Percentiles rank a stretch among this genome's conserved stretches.
Evolutionary conservation across 2,888 invertebrate genomes (phyloP).

Genomic region (Drosophila melanosoma): DNA sequence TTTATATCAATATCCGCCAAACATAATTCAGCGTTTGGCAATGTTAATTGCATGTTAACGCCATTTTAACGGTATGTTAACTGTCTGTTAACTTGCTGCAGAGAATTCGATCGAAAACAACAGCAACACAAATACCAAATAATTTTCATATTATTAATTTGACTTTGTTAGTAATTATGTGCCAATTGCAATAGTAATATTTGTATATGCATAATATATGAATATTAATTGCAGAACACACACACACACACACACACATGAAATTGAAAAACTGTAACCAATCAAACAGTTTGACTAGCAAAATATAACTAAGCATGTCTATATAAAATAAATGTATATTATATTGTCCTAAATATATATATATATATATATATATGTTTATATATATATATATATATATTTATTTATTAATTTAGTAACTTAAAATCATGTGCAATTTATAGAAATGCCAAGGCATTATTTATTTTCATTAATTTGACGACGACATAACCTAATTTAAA

Average conservation of each 20-base stretch:
- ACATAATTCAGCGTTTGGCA: background rate
- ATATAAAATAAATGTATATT: conserved; percentile 19
- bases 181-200: conserved; percentile 65
- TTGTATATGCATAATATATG: conserved; percentile 15
- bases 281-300: conserved; percentile 5
- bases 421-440: conserved; percentile 68
- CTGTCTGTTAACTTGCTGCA: background rate
- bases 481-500: background rate
- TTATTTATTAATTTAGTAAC: conserved; percentile 33
- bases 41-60: conserved; percentile 25
- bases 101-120: conserved; percentile 2
- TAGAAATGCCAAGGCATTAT: conserved; percentile 22
- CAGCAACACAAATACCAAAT: conserved; percentile 14
- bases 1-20: conserved; percentile 6
- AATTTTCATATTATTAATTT: conserved; percentile 28
- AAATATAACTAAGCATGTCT: conserved; percentile 6
- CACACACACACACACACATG: conserved; percentile 7
- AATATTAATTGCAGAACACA: conserved; percentile 56
- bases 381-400: no score
- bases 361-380: no score
- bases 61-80: conserved; percentile 19
- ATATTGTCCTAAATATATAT: conserved; percentile 41
- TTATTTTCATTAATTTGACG: background rate
- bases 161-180: conserved; percentile 65
- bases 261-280: background rate